Base-by-base conservation (phyloP, 2,797 vertebrate genomes). In the Meriones psammophilus region DNA sequence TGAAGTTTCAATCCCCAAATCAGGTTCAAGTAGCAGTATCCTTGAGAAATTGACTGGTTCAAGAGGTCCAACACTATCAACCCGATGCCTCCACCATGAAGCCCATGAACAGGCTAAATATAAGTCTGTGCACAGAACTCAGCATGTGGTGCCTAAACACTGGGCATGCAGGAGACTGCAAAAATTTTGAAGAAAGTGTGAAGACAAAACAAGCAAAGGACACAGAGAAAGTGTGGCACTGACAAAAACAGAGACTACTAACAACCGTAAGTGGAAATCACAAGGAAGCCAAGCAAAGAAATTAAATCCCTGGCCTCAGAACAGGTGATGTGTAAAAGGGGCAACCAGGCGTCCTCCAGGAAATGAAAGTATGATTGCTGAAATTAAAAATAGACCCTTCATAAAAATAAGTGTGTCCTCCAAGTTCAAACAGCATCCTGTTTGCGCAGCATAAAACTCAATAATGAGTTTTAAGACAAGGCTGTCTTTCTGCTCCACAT, bases 271-370 rank as follows among this genome's bases (percentile, higher is more conserved):
- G 30, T 68, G 74, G 8, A 64, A 64, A 71, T 15, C 39, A 81
- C 78, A 30, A 83, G 69, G 88, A 91, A 92, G 42, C 36, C 69
- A 84, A 83, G 30, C 26, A n/a, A 93, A 91, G 36, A 78, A n/a
- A 88, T 2, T 50, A 28, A 89, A 66, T 80, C 76, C 26, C 36
- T 20, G 54, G 88, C 80, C 78, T 18, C 3, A 56, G n/a, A 84
- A 1, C 36, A 46, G 54, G 20, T 83, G 60, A 46, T 36, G 4
- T 64, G 30, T 42, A 64, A 3, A 79, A 42, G 39, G 28, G 8
- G 36, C 86, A 93, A 84, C 8, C 88, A 71, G 30, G 24, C 54
- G 22, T 14, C 73, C 42, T 71, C 69, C 89, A 77, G 66, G 83
- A 87, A 73, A 12, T 46, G 36, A 96, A 96, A 89, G 42, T 17